phyloP scores from a whole-genome alignment of 1,140 invertebrate species.

The Plodia interpunctella region DNA sequence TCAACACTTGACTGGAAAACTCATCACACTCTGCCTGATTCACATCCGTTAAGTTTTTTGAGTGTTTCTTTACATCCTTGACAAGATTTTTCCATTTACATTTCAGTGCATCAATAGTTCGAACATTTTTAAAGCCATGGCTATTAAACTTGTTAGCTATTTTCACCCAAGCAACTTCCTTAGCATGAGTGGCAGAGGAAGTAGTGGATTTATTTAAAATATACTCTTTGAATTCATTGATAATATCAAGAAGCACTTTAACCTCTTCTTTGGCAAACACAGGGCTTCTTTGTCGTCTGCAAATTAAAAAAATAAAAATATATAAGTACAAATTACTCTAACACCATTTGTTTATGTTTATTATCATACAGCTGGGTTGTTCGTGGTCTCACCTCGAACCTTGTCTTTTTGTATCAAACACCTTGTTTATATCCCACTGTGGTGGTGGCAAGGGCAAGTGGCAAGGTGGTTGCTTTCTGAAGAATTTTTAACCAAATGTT shows the following conservation, averaged over 20 bases:
- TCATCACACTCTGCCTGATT: conserved; percentile 35
- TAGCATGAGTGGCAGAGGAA: conserved; percentile 37
- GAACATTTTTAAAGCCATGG: conserved; percentile 35
- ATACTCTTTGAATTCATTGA: conserved; percentile 51
- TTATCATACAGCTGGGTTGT: too few species aligned
- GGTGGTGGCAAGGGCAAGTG: too few species aligned
- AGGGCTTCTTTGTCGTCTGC: conserved; percentile 42
- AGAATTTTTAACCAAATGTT: too few species aligned
- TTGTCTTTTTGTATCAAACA: too few species aligned
- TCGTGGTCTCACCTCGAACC: too few species aligned
- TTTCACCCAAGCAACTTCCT: conserved; percentile 50
- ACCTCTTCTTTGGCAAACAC: conserved; percentile 47
- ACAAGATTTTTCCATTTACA: conserved; percentile 67
- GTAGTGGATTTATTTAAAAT: conserved; percentile 54
- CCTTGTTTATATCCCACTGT: too few species aligned
- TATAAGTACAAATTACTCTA: background rate
- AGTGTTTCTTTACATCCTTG: conserved; percentile 42
- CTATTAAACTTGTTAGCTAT: conserved; percentile 54
- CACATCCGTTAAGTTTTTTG: conserved; percentile 44
- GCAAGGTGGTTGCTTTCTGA: too few species aligned
- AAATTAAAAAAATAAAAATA: conserved; percentile 11
- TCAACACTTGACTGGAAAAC: conserved; percentile 35
- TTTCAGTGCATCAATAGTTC: conserved; percentile 47
- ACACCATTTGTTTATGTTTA: too few species aligned
- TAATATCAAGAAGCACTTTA: conserved; percentile 39